Base-by-base conservation (phyloP, 2,888 invertebrate genomes). In the Campoplex capitator region DNA sequence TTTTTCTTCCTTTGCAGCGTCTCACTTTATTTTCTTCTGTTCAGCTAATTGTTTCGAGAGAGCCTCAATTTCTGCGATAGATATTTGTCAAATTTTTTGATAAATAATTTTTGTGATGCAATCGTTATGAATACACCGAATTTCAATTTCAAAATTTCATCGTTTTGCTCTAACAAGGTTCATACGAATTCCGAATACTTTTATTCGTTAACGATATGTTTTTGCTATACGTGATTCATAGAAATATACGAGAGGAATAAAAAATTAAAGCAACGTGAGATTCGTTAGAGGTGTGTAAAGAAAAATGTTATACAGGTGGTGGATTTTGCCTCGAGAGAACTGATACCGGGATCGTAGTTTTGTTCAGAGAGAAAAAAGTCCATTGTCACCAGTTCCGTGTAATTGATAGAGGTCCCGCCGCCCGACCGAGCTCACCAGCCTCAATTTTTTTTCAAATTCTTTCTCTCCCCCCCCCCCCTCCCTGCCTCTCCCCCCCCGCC, bases 371-470 rank as follows among this genome's bases (percentile, higher is more conserved):
- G 18, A 67, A 75, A 78, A 83, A 51, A n/a, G 45, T 51, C 62
- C 54, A 58, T 83, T 73, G 75, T 85, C 77, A 83, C 79, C 35
- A 32, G 38, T 3, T 71, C 35, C 58, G 67, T 71, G 73, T 85
- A 85, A 83, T 85, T 85, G 83, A 83, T 85, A 85, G 79, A 68
- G 79, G 48, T 62, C 62, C 71, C 35, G 23, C 38, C 38, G 58
- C 28, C 58, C 16, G 38, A 58, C 7, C 42, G 48, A 67, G 56
- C 48, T 35, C 45, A 74, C n/a, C 56, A 73, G 28, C 28, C 35
- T 48, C 38, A 16, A 38, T 56, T 56, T 78, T 68, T 68, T 74
- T 70, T 45, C 74, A 9, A 54, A 48, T 51, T 68, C 56, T 56
- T 28, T 42, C 3, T n/a, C 42, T 28, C 42, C 7, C n/a, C 28